Conservation (phyloP, 2,888 invertebrate genomes). For the Synergus itoensis region DNA sequence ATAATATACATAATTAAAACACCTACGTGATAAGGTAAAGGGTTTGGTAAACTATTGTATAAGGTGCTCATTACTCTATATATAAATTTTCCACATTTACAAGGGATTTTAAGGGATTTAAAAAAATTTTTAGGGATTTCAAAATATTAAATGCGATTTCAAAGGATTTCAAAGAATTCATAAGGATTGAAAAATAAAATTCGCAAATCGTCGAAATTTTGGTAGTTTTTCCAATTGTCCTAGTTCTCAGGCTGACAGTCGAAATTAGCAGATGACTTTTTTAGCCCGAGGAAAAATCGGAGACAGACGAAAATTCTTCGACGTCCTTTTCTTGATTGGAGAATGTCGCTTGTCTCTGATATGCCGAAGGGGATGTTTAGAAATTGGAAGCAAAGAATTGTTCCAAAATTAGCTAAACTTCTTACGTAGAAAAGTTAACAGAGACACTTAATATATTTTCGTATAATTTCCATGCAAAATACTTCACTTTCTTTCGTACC, state of each 20-base stretch:
- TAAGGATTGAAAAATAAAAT: background rate
- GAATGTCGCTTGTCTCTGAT: slow-evolving; percentile 33
- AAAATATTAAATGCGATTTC: background rate
- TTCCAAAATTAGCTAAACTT: background rate
- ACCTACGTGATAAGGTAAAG: too few relatives aligned
- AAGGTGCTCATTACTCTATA: background rate
- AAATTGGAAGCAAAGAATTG: slow-evolving; percentile 21
- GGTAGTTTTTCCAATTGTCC: background rate
- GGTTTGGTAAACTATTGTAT: background rate
- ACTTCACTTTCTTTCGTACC: too few relatives aligned
- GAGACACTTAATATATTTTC: too few relatives aligned
- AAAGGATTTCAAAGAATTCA: too few relatives aligned
- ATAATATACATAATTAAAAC: too few relatives aligned
- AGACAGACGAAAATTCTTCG: slow-evolving; percentile 40
- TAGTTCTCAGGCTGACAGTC: background rate
- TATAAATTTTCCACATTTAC: background rate
- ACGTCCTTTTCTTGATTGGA: slow-evolving; percentile 47
- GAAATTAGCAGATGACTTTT: slow-evolving; percentile 10
- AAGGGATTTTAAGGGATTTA: background rate
- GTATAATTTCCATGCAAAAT: too few relatives aligned
- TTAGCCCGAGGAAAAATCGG: slow-evolving; percentile 31
- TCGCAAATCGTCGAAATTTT: background rate
- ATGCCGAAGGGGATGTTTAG: slow-evolving; percentile 49
- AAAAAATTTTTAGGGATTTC: background rate
- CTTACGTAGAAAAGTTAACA: too few relatives aligned